Evolutionary conservation across 2,113 vertebrate genomes (phyloP).

Genomic region (Colius striatus): DNA sequence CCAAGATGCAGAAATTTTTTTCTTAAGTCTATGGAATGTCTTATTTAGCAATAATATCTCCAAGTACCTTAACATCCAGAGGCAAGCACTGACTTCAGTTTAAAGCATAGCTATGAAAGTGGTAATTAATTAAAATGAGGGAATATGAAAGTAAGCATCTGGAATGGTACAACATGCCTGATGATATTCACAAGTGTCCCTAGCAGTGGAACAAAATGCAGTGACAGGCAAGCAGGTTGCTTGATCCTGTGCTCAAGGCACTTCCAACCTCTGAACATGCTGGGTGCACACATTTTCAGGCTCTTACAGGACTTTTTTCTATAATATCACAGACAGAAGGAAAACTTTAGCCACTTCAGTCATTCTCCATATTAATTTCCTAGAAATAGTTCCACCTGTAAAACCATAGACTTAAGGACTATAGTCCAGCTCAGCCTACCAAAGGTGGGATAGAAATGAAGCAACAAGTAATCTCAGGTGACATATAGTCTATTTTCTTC

Average conservation of each 20-base stretch:
- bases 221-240: rapidly evolving
- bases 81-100: background rate
- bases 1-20: background rate
- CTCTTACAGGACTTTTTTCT: rapidly evolving
- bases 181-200: background rate
- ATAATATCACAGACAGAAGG: background rate
- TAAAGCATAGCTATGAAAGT: background rate
- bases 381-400: background rate
- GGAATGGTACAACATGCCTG: background rate
- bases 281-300: background rate
- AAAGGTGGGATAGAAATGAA: background rate
- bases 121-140: background rate
- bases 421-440: background rate
- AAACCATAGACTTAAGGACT: background rate
- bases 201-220: background rate
- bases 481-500: background rate
- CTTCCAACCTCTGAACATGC: rapidly evolving
- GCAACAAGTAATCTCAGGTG: background rate
- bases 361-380: background rate
- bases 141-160: background rate
- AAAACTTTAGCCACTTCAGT: background rate
- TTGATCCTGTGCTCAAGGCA: background rate
- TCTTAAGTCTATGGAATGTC: background rate
- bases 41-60: background rate
- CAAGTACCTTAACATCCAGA: background rate